Base-by-base conservation (phyloP, 2,888 invertebrate genomes). In the Podotricha telesiphe region DNA sequence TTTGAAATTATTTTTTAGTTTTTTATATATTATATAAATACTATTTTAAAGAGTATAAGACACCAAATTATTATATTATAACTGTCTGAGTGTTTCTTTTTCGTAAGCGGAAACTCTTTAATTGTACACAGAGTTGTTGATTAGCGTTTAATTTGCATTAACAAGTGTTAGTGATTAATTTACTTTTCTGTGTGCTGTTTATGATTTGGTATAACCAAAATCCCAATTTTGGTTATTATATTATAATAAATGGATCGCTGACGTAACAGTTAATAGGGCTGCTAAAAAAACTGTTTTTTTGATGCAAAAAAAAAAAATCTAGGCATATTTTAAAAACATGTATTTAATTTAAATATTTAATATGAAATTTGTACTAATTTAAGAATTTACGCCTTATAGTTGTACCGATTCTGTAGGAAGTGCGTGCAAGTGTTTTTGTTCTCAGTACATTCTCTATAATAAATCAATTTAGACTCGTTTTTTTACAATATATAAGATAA, bases 11-110 rank as follows among this genome's bases (percentile, higher is more conserved):
- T 15, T 42, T 20, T 59, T 28, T 20, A 22, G 42, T 45, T 2
- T 22, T 22, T 8, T 45, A 11, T 59, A 15, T 40, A 22, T 10
- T 10, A 5, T 15, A 59, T 22, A 42, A 8, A 22, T 22, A n/a
- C n/a, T n/a, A n/a, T n/a, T n/a, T n/a, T n/a, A n/a, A n/a, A n/a
- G n/a, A n/a, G n/a, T n/a, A n/a, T n/a, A n/a, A 22, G 45, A 10
- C 45, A 59, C n/a, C 59, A 59, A 59, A 59, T 45, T 59, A 28
- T 22, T 45, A 59, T 59, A 59, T 59, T 59, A 6, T 45, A 59
- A 45, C 59, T 59, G 22, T 22, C 2, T 0, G 58, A 59, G 59
- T 45, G 59, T 59, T 59, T 22, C 28, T 22, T 45, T 59, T 59
- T 59, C 45, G 59, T 59, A 45, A 42, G 42, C 6, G 45, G 22